Conservation (phyloP, 2,797 vertebrate genomes). For the Lepilemur ruficaudatus region DNA sequence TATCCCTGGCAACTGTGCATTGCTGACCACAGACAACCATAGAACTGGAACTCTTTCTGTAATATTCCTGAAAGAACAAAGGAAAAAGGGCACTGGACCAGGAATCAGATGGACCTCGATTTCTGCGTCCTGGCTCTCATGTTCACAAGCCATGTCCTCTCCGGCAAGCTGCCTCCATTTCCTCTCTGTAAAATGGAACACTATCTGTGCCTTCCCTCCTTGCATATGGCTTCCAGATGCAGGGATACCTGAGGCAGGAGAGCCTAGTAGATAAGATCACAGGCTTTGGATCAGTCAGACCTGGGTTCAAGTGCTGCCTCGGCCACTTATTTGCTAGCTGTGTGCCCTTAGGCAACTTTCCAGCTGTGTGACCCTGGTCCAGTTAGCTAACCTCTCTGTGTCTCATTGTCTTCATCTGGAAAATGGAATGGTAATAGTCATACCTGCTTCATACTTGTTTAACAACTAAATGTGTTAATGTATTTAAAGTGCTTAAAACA, state of each 20-base stretch:
- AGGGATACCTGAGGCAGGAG: not conserved
- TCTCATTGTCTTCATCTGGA: not conserved
- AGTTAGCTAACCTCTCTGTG: not conserved
- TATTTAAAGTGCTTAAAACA: not conserved
- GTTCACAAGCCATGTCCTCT: not conserved
- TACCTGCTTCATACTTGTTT: not conserved
- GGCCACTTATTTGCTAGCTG: not conserved
- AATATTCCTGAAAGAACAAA: not conserved
- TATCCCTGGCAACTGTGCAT: too few relatives aligned
- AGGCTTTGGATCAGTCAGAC: not conserved
- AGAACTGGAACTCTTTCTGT: not conserved
- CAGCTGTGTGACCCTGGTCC: not conserved
- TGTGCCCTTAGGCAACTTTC: not conserved
- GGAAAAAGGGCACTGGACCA: not conserved
- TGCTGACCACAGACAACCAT: not conserved
- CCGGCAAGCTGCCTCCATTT: not conserved
- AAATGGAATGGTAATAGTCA: not conserved
- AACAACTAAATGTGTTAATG: not conserved
- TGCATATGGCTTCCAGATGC: not conserved
- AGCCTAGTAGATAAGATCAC: not conserved
- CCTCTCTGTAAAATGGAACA: not conserved
- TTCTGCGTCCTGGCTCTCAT: not conserved
- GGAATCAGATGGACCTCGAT: not conserved
- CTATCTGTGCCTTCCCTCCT: not conserved
- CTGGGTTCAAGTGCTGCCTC: not conserved